Base-by-base conservation (phyloP, 1,140 invertebrate genomes). In the Melipona quadrifasciata region DNA sequence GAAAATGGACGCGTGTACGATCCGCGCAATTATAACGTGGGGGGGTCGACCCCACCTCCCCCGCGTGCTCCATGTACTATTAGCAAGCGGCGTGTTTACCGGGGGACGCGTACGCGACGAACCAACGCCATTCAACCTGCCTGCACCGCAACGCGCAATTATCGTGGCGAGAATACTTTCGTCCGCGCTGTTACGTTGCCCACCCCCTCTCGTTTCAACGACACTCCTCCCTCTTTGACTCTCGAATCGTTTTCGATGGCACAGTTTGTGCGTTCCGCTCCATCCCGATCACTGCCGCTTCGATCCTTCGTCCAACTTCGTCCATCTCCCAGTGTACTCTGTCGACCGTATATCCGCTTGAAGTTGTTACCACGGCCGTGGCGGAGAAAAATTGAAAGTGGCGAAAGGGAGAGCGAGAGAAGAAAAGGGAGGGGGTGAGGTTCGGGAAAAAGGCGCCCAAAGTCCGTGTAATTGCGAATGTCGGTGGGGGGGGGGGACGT, bases 271-370 rank as follows among this genome's bases (percentile, higher is more conserved):
- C 31, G 61, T 47, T 12, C 16, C 17, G 39, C 4, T 39, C 0
- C 34, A 5, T 5, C 4, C 34, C 68, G 21, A 3, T n/a, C 12
- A 51, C 16, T 39, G n/a, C 21, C 17, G 5, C 47, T 55, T 58
- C 34, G 65, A 68, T 70, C 17, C 73, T 70, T 70, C 76, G 57
- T 72, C 39, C 58, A 51, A 55, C 74, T 31, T 31, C 1, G 19
- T 68, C 61, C 12, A 27, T 58, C 75, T 31, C 27, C 17, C 34
- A 58, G 57, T 31, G 2, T 77, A 84, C 77, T 73, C 82, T 74
- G 78, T 31, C 83, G 83, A 80, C 78, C 78, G 57, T 65, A 80
- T 61, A 84, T 84, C 78, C 70, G 83, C 68, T 80, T 80, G 78
- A 84, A 57, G 83, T 84, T 78, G 27, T 80, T 80, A 57, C n/a